Evolutionary conservation across 1,140 invertebrate species (phyloP).

Genomic region (Drosophila ambigua): DNA sequence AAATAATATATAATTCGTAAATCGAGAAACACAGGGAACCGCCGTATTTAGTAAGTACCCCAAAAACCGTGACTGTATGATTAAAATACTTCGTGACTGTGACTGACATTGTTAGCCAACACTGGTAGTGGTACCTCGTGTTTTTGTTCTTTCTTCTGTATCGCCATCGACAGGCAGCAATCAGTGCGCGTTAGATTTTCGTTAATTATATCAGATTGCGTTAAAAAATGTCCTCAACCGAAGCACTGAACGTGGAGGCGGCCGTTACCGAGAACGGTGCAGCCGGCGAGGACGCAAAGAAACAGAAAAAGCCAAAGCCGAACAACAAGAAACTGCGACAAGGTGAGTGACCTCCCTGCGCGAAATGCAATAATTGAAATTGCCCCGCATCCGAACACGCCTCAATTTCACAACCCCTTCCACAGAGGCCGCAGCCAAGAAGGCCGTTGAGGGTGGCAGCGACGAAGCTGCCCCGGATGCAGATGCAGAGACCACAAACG

Average conservation of each 20-base stretch:
- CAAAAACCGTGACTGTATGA: background rate
- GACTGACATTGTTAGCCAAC: background rate
- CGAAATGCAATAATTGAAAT: constrained; percentile 21
- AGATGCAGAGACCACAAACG: constrained; percentile 39
- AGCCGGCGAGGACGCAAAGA: constrained; percentile 67
- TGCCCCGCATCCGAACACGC: constrained; percentile 3
- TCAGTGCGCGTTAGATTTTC: constrained; percentile 46
- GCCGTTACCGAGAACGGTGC: constrained; percentile 22
- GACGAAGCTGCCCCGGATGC: constrained; percentile 82
- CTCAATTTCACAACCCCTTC: constrained; percentile 5
- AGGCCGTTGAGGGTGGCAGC: constrained; percentile 60
- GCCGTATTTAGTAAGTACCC: too few relatives aligned
- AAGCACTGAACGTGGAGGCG: constrained; percentile 55
- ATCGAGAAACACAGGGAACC: too few relatives aligned
- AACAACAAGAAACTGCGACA: constrained; percentile 82
- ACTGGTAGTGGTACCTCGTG: constrained; percentile 27
- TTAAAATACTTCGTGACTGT: background rate
- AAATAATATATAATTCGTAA: too few relatives aligned
- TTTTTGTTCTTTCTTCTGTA: constrained; percentile 51
- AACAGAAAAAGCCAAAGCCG: constrained; percentile 82
- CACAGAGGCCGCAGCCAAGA: constrained; percentile 77
- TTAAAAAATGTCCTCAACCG: constrained; percentile 62
- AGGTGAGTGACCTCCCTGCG: constrained; percentile 67
- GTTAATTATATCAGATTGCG: constrained; percentile 20
- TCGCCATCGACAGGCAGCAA: constrained; percentile 38